phyloP scores from a whole-genome alignment of 2,888 invertebrate species.

The Drosophila bunnanda region DNA sequence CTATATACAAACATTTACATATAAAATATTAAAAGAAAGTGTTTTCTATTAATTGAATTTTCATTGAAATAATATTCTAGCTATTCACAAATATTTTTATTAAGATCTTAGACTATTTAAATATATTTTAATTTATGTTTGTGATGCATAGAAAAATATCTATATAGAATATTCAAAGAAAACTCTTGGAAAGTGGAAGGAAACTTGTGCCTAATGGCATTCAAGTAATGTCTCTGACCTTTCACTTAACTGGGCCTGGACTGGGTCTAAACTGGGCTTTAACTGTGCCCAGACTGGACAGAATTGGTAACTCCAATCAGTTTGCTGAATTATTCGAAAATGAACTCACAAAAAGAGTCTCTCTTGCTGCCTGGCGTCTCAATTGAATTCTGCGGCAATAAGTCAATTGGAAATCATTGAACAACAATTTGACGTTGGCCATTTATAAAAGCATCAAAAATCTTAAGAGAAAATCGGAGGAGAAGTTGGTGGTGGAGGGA shows the following conservation, averaged over 20 bases:
- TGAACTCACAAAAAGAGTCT: conserved; percentile 6
- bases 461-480: conserved; percentile 1
- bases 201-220: background rate
- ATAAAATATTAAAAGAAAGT: no score
- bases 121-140: background rate
- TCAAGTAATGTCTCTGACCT: background rate
- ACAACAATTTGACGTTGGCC: conserved; percentile 42
- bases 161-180: background rate
- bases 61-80: no score
- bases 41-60: no score
- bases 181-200: background rate
- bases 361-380: conserved; percentile 4
- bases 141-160: background rate
- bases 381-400: conserved; percentile 47
- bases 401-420: conserved; percentile 61
- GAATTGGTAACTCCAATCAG: conserved; percentile 15
- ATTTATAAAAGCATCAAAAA: conserved; percentile 46
- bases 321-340: conserved; percentile 17
- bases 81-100: background rate
- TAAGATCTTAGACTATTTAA: background rate
- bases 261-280: no score
- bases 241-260: background rate
- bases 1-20: no score
- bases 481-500: background rate
- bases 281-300: background rate